A percentile compares a stretch with the other conserved stretches of the same genome.
Evolutionary conservation across 2,797 vertebrate species (phyloP).

Genomic region (Crossoptilon crossoptilon): DNA sequence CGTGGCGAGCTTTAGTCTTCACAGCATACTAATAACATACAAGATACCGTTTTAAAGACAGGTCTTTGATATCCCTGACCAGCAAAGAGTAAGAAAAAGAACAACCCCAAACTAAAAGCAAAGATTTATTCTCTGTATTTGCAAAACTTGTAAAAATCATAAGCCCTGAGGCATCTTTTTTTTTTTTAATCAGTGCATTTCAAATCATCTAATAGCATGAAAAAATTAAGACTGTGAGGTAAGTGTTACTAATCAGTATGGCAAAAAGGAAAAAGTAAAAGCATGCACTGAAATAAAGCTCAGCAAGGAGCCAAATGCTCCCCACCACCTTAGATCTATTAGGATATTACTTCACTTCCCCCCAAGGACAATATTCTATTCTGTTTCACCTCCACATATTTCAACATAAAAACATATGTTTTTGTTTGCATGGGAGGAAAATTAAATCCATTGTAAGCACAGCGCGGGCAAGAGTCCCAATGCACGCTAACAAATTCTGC

Average conservation of each 20-base stretch:
- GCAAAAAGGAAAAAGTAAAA: neutral
- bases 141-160: neutral
- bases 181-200: neutral
- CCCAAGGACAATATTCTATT: constrained; percentile 19
- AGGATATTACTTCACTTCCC: constrained; percentile 9
- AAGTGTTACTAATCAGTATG: constrained; percentile 1
- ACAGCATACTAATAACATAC: neutral
- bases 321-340: neutral
- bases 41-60: neutral
- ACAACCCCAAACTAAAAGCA: constrained; percentile 6
- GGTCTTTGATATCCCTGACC: constrained; percentile 9
- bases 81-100: constrained; percentile 25
- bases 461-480: constrained; percentile 31
- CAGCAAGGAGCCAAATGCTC: neutral
- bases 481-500: constrained; percentile 26
- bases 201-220: neutral
- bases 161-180: constrained; percentile 8
- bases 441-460: constrained; percentile 56
- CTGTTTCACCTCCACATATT: constrained; percentile 41
- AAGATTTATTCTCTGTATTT: constrained; percentile 8
- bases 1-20: neutral
- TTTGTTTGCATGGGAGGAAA: constrained; percentile 48
- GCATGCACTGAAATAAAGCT: neutral
- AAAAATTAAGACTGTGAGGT: constrained; percentile 21
- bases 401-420: constrained; percentile 42